Evolutionary conservation across 2,888 invertebrate genomes (phyloP), one percentile per base, ranked within the genome.

Genomic region (Poecilobothrus nobilitatus): DNA sequence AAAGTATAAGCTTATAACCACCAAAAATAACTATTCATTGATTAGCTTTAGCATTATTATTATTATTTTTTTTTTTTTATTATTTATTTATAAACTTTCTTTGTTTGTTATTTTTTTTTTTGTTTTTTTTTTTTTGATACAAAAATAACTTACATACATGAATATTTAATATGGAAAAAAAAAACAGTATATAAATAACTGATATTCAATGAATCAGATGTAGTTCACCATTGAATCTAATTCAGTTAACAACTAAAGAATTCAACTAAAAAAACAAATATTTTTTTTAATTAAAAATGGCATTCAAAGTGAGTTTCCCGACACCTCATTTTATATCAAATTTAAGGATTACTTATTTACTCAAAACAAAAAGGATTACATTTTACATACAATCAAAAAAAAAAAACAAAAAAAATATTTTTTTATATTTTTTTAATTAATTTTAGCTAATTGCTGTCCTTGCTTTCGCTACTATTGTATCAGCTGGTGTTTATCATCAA

Each of bases 381-480:
- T 41, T 12, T 12, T n/a, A n/a, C n/a, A 34, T 7, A 8, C 34
- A 34, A 7, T 34, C 5, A 34, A 34, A 34, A n/a, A n/a, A n/a
- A n/a, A n/a, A n/a, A n/a, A n/a, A n/a, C n/a, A n/a, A n/a, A 12
- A 8, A 37, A 10, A 37, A 37, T 8, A 5, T 37, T 12, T 7
- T 7, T 12, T 53, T 18, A 53, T 53, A 18, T 12, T 2, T 53
- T 53, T 18, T 53, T 12, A 18, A 18, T 12, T 18, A 53, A 53
- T 65, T 65, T n/a, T 37, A 65, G 65, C 2, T 65, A 20, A 33
- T 37, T 10, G 65, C n/a, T 65, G n/a, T 37, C 9, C 34, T 65
- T 34, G 37, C 65, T 9, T 20, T 65, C 33, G 10, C 20, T 3
- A 34, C 65, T 9, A 2, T 65, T 34, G n/a, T 37, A 34, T 33